Percentiles rank a stretch among this genome's conserved stretches.
Conservation (phyloP, 2,888 invertebrate species). For the Drepanosiphum platanoidis region DNA sequence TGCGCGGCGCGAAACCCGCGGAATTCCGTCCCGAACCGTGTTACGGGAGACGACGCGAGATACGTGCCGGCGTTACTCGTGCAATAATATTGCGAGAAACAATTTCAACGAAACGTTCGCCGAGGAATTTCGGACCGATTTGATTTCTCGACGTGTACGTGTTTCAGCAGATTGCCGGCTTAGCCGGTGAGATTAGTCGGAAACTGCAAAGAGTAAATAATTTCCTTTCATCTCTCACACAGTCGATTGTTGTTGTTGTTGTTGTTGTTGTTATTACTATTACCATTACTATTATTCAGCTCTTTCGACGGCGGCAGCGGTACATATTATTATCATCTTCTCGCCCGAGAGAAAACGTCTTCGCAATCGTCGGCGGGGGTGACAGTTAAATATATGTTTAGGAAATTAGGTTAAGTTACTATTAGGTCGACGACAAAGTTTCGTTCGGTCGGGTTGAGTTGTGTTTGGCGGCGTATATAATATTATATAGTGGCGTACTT, state of each 20-base stretch:
- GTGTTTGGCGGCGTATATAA: neutral
- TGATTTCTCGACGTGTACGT: conserved; percentile 49
- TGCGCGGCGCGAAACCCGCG: neutral
- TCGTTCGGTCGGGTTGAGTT: conserved; percentile 26
- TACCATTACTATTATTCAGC: conserved; percentile 25
- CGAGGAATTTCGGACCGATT: conserved; percentile 35
- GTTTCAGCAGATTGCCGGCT: neutral
- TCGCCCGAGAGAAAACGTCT: conserved; percentile 7
- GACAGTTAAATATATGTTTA: conserved; percentile 61
- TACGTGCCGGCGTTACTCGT: neutral
- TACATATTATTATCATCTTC: neutral
- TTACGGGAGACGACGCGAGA: too few relatives aligned
- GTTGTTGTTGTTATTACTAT: conserved; percentile 1
- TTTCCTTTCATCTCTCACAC: conserved; percentile 58
- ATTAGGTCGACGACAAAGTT: conserved; percentile 52
- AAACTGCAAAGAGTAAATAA: conserved; percentile 60
- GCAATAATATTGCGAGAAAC: conserved; percentile 6
- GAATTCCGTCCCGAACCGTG: neutral
- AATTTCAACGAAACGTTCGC: conserved; percentile 37
- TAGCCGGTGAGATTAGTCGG: conserved; percentile 40
- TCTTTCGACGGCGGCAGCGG: conserved; percentile 2
- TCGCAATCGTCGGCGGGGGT: conserved; percentile 10
- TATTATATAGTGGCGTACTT: too few relatives aligned
- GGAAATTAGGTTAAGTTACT: conserved; percentile 59
- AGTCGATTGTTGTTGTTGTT: conserved; percentile 43